Evolutionary conservation across 1,140 invertebrate genomes (phyloP), one percentile per base, ranked within the genome.

Genomic region (Oreohelix idahoensis): DNA sequence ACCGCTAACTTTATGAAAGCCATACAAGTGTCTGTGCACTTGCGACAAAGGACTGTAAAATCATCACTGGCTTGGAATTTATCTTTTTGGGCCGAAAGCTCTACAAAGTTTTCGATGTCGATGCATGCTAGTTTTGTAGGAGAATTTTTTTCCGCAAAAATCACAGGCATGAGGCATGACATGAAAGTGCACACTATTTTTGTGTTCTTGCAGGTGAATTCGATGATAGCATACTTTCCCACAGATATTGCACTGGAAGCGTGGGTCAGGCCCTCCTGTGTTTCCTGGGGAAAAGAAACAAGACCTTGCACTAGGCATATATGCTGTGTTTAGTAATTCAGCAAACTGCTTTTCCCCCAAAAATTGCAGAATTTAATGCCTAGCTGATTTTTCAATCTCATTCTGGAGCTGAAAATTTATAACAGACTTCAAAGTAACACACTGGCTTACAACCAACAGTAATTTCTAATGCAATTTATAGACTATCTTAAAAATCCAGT

Each of bases 241-340:
- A 71, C 79, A 81, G 20, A 58, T 71, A 26, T 81, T 26, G 63
- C 79, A 81, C 39, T 70, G 42, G 58, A 81, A 81, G 45, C 79
- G 79, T 10, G 66, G 10, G 32, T 32, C 23, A 11, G 53, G 35
- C 35, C 20, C 39, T 51, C 77, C 77, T 77, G 75, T 78, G 51
- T 49, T 4, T 45, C 42, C 42, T 58, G 45, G 66, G 51, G 77
- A 35, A 79, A 20, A 79, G 38, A 79, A 35, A 58, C 23, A 58
- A 58, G 23, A 58, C 53, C 26, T 20, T 58, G 53, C 53, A 11
- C 53, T 58, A 49, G 45, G 10, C 45, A 49, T 11, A 49, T 11
- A 8, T 17, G 17, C 45, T 49, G 45, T 8, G 45, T 49, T 49
- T 49, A 49, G 17, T 49, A 49, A 49, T 49, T 17, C 45, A 11